phyloP scores from a whole-genome alignment of 2,888 invertebrate species.

The Pilophorus perplexus region DNA sequence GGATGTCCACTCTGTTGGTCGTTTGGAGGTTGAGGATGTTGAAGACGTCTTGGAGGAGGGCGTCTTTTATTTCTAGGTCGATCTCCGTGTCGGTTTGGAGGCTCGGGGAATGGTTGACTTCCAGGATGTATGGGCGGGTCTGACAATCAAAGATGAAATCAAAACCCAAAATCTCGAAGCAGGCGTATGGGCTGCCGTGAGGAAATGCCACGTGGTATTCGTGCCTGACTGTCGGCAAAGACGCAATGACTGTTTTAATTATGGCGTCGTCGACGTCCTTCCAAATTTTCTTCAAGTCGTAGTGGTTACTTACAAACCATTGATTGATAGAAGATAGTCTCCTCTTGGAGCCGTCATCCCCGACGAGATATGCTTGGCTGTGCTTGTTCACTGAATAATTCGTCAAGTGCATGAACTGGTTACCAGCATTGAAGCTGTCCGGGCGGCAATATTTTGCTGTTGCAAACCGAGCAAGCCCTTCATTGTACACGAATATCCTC shows the following conservation, averaged over 20 bases:
- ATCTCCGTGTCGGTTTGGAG: constrained; percentile 85
- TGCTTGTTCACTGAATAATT: constrained; percentile 93
- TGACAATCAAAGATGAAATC: constrained; percentile 84
- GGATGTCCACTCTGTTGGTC: constrained; percentile 69
- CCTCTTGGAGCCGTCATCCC: constrained; percentile 87
- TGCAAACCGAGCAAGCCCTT: constrained; percentile 87
- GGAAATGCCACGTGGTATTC: constrained; percentile 85
- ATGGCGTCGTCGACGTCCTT: constrained; percentile 83
- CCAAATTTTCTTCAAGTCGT: constrained; percentile 77
- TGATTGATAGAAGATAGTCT: constrained; percentile 77
- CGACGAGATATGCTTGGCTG: constrained; percentile 77
- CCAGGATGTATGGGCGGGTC: constrained; percentile 79
- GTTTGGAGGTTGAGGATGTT: constrained; percentile 72
- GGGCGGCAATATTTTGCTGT: constrained; percentile 85
- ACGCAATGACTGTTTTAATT: constrained; percentile 84
- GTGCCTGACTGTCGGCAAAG: constrained; percentile 83
- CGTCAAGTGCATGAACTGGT: constrained; percentile 93
- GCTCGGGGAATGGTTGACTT: constrained; percentile 91
- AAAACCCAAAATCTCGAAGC: constrained; percentile 88
- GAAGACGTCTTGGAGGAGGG: constrained; percentile 72
- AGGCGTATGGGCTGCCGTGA: constrained; percentile 77
- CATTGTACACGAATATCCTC: constrained; percentile 84
- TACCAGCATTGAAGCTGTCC: constrained; percentile 73
- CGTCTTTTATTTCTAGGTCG: constrained; percentile 82
- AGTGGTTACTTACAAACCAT: constrained; percentile 65